Percentiles rank a stretch among this genome's conserved stretches.
Conservation (phyloP, 2,888 invertebrate genomes). For the Crepidodera aurea region DNA sequence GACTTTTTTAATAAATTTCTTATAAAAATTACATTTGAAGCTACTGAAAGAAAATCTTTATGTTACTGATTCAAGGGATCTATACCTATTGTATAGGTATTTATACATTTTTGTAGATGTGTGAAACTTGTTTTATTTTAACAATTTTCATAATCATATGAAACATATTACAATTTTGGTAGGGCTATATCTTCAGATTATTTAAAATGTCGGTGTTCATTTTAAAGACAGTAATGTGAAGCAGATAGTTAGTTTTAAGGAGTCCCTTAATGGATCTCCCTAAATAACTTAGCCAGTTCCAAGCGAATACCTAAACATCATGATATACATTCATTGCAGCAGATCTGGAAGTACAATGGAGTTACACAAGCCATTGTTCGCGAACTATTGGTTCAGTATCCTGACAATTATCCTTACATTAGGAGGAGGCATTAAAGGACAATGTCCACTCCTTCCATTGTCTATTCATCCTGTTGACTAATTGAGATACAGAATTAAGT, state of each 20-base stretch:
- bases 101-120: too few species aligned
- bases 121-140: too few species aligned
- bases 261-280: too few species aligned
- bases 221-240: neutral
- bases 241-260: too few species aligned
- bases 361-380: slow-evolving; percentile 42
- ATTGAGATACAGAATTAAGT: slow-evolving; percentile 34
- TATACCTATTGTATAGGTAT: too few species aligned
- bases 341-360: slow-evolving; percentile 37
- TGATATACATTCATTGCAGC: neutral
- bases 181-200: too few species aligned
- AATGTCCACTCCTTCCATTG: slow-evolving; percentile 43
- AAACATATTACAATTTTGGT: too few species aligned
- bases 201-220: neutral
- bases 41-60: too few species aligned
- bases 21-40: too few species aligned
- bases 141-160: too few species aligned
- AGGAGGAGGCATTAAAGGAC: slow-evolving; percentile 41
- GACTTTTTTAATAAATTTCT: too few species aligned
- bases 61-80: too few species aligned
- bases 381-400: slow-evolving; percentile 41
- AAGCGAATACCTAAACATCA: neutral
- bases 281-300: neutral
- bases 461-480: slow-evolving; percentile 44
- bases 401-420: slow-evolving; percentile 44